Evolutionary conservation across 2,888 invertebrate species (phyloP), one percentile per base, ranked within the genome.

Genomic region (Drosophila nigricruria): DNA sequence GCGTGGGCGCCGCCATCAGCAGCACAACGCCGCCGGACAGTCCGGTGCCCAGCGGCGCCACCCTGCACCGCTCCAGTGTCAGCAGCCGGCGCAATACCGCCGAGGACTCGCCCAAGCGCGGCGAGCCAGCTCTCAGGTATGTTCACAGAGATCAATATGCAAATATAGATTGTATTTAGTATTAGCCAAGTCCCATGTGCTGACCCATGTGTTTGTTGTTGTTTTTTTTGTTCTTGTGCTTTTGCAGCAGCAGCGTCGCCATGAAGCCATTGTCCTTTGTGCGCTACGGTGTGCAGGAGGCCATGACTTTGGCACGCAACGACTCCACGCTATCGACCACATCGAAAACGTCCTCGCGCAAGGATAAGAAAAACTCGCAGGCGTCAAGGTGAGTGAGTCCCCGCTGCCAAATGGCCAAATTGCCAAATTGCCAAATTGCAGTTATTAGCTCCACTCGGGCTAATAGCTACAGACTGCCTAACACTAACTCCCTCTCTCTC

Each of bases 261-360:
- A 97, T 97, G 93, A 97, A 97, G 91, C 93, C 93, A 54, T 86
- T 93, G 82, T 92, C 93, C 65, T 91, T 92, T 79, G 92, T 93
- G 47, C 91, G 92, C 36, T 92, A 92, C 50, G 93, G 93, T 36
- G 92, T 93, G 54, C 93, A 93, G 84, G 93, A 92, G 86, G 93
- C 93, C 75, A 91, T 93, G 89, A 91, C 93, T 77, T 88, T 93
- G 84, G 91, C 93, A 86, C 91, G 93, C 89, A 92, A 93, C 88
- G 93, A 93, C 88, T 93, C 93, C 91, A 95, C 95, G 80, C 94
- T 96, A 61, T 95, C 95, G 58, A 93, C 95, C 72, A 93, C 92
- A 91, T 93, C 93, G 89, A 92, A 92, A 89, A 90, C 86, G 78
- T 92, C 93, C 87, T 92, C 93, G 69, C 91, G 93, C 75, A 93